phyloP scores from a whole-genome alignment of 2,113 vertebrate genomes.

The Notothenia coriiceps region DNA sequence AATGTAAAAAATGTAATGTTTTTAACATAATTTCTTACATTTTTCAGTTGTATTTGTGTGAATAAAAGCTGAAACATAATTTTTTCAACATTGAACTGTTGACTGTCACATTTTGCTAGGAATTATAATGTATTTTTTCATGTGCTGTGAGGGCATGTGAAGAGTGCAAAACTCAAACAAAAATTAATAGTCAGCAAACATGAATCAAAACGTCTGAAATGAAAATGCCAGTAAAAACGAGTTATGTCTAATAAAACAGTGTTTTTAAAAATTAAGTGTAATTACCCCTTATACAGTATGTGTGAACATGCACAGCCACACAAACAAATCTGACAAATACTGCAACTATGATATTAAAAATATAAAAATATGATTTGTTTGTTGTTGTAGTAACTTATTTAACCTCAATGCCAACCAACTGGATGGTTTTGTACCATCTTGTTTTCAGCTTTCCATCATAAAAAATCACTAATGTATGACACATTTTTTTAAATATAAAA shows the following conservation, averaged over 20 bases:
- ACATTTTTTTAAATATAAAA: slow-evolving; percentile 25
- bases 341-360: background rate
- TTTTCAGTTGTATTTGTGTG: background rate
- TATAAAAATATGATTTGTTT: background rate
- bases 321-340: background rate
- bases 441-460: slow-evolving; percentile 10
- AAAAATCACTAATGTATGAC: slow-evolving; percentile 8
- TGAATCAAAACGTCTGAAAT: background rate
- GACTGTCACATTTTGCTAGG: too few relatives aligned
- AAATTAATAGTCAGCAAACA: background rate
- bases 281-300: too few relatives aligned
- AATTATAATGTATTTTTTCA: background rate
- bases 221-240: background rate
- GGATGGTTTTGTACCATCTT: background rate
- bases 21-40: background rate
- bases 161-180: background rate
- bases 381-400: background rate
- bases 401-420: background rate
- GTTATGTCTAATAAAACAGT: background rate
- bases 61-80: background rate
- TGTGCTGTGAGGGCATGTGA: background rate
- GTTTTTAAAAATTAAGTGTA: background rate
- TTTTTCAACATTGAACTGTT: background rate
- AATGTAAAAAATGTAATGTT: too few relatives aligned
- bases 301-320: background rate